These are phyloP conservation scores for Poecile atricapillus DNA, from an alignment of 2,113 vertebrate genomes.

Conservation along the genomic window DNA sequence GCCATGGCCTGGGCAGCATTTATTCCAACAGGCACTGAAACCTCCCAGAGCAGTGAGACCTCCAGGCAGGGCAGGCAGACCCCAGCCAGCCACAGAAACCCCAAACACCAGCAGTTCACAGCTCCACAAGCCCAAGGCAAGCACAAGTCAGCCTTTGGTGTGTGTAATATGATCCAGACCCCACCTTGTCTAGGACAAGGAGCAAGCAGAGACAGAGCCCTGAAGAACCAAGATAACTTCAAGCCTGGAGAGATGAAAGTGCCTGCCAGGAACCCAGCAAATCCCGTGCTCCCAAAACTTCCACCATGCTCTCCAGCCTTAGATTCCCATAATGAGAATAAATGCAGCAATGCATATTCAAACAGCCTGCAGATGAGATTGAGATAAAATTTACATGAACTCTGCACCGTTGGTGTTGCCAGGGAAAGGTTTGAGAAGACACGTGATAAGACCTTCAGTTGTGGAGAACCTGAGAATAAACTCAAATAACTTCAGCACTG, in stretches of 20 bases:
- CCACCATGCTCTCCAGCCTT: neutral
- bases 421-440: neutral
- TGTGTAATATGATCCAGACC: neutral
- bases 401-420: neutral
- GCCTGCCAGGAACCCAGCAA: neutral
- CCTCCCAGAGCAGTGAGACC: neutral
- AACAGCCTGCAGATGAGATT: neutral
- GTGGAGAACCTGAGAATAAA: neutral
- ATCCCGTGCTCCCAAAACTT: neutral
- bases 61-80: neutral
- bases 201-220: conserved; percentile 1
- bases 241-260: neutral
- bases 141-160: neutral
- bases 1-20: neutral
- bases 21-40: neutral
- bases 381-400: neutral
- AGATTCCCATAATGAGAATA: neutral
- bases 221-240: neutral
- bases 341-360: neutral
- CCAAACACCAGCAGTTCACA: neutral
- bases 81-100: neutral
- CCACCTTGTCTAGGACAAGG: neutral
- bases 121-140: neutral
- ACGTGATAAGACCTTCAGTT: neutral
- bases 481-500: neutral